phyloP scores from a whole-genome alignment of 2,113 vertebrate species.

The Cynoglossus semilaevis region DNA sequence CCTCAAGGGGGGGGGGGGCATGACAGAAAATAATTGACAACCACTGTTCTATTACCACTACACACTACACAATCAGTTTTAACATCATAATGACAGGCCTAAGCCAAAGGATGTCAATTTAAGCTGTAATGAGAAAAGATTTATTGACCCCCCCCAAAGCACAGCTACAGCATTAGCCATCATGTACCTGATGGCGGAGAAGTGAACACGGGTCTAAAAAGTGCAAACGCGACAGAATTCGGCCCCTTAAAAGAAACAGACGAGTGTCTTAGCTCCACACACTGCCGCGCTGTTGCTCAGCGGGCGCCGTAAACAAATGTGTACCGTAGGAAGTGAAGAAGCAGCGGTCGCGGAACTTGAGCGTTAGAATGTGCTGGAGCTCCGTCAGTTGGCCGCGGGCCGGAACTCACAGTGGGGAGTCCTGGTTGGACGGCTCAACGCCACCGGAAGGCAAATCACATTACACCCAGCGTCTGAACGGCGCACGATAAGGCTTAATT shows the following conservation, averaged over 20 bases:
- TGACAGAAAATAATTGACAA: too few species aligned
- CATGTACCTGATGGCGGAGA: neutral
- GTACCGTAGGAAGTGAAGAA: neutral
- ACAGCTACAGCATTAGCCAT: neutral
- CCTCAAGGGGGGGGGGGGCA: too few species aligned
- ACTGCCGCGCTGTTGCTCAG: neutral
- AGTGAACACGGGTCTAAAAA: neutral
- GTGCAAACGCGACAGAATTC: neutral
- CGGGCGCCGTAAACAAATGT: neutral
- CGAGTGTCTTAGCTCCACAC: neutral
- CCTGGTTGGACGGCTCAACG: slow-evolving; percentile 39
- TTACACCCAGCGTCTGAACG: slow-evolving; percentile 71
- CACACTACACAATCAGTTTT: neutral
- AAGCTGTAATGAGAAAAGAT: neutral
- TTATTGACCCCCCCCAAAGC: neutral
- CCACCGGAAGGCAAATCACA: slow-evolving; percentile 64
- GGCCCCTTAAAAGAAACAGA: neutral
- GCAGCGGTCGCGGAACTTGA: slow-evolving; percentile 28
- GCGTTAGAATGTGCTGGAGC: slow-evolving; percentile 62
- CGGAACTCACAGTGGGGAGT: slow-evolving; percentile 27
- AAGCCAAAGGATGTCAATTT: neutral
- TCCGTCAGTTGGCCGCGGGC: slow-evolving; percentile 59
- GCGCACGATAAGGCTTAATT: slow-evolving; percentile 78
- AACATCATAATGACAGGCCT: neutral
- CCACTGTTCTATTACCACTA: too few species aligned